phyloP scores from a whole-genome alignment of 2,113 vertebrate genomes.

The Lipotes vexillifer region DNA sequence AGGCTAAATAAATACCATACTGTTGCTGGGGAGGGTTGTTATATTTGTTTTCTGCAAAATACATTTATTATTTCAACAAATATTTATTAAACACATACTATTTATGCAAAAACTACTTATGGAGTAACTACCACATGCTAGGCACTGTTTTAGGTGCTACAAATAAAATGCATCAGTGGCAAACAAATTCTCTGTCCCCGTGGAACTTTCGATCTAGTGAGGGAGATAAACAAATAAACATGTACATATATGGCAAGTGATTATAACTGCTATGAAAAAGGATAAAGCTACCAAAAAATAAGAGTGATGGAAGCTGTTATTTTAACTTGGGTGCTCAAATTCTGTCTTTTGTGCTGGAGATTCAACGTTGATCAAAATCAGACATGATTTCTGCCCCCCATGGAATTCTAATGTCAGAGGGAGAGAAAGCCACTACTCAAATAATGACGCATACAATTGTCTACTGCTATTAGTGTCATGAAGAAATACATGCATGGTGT shows the following conservation, averaged over 20 bases:
- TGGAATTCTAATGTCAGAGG: background rate
- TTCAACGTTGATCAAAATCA: background rate
- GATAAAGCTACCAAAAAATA: background rate
- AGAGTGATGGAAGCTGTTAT: background rate
- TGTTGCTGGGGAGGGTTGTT: conserved; percentile 8
- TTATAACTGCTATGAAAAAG: background rate
- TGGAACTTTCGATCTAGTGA: background rate
- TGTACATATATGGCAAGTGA: background rate
- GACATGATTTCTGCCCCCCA: background rate
- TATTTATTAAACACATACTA: conserved; percentile 20
- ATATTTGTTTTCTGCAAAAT: background rate
- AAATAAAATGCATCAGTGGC: background rate
- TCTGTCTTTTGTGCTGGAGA: background rate
- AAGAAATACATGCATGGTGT: background rate
- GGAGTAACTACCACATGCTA: background rate
- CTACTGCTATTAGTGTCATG: background rate
- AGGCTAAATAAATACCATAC: conserved; percentile 11
- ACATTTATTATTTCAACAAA: conserved; percentile 8
- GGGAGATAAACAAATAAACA: background rate
- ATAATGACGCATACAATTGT: background rate
- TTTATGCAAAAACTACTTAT: background rate
- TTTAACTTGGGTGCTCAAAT: background rate
- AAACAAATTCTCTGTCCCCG: background rate
- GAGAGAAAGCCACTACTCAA: background rate
- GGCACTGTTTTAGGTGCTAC: background rate